Conservation (phyloP, 2,888 invertebrate species). For the Morpho helenor region DNA sequence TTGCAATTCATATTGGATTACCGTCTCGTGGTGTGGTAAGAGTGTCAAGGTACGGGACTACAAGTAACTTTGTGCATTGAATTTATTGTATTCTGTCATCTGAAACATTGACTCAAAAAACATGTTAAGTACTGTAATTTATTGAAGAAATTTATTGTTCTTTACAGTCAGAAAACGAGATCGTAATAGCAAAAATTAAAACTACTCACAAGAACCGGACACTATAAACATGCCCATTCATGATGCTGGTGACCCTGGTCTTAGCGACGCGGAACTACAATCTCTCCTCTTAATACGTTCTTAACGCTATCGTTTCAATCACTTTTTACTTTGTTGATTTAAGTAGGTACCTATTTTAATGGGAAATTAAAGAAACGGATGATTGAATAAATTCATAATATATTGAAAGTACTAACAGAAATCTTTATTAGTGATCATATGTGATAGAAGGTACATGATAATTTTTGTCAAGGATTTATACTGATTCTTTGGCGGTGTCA, state of each 20-base stretch:
- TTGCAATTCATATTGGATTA: constrained; percentile 54
- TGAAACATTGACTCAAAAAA: background rate
- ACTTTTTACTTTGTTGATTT: constrained; percentile 4
- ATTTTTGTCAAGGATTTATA: background rate
- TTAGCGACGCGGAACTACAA: constrained; percentile 45
- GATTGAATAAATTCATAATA: too few species aligned
- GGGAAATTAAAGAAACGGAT: too few species aligned
- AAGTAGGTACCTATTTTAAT: background rate
- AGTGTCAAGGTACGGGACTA: constrained; percentile 50
- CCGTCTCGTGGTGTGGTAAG: constrained; percentile 43
- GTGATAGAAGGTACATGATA: background rate
- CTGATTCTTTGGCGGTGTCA: too few species aligned
- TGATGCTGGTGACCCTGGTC: constrained; percentile 54
- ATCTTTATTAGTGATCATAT: too few species aligned
- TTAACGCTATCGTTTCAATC: constrained; percentile 27
- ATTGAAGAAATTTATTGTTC: too few species aligned
- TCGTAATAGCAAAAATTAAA: constrained; percentile 8
- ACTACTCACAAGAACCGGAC: constrained; percentile 20
- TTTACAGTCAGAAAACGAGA: constrained; percentile 1
- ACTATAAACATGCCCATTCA: constrained; percentile 37
- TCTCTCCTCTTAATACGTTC: constrained; percentile 50
- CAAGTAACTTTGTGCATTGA: constrained; percentile 36
- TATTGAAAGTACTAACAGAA: too few species aligned
- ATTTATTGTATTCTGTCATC: background rate
- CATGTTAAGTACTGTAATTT: too few species aligned